These are phyloP conservation scores for Heptranchias perlo DNA, from an alignment of 2,113 vertebrate genomes.

Conservation along the genomic window DNA sequence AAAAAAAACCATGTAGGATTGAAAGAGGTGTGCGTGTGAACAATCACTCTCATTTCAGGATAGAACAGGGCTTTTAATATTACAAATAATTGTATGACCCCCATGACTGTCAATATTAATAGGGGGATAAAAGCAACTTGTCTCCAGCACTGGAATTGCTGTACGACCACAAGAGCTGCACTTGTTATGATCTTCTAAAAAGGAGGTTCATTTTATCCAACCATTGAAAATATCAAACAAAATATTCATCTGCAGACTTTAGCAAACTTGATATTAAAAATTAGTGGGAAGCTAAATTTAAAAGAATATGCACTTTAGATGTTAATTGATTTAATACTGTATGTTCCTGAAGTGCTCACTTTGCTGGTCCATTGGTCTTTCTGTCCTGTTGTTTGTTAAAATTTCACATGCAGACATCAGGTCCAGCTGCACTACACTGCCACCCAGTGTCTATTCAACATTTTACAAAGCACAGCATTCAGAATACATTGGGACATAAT, in stretches of 20 bases:
- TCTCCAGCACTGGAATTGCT: neutral
- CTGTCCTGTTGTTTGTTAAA: neutral
- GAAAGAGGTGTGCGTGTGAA: neutral
- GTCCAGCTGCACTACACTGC: constrained; percentile 16
- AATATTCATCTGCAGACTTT: neutral
- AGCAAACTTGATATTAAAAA: neutral
- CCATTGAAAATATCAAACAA: neutral
- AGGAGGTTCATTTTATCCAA: neutral
- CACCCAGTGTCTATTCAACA: neutral
- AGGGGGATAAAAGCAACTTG: neutral
- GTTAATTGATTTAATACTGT: neutral
- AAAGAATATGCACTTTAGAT: neutral
- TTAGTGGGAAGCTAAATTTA: too few species aligned
- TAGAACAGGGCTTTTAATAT: neutral
- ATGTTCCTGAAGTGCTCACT: neutral
- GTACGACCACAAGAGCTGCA: too few species aligned
- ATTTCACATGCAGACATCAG: neutral
- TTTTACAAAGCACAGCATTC: neutral
- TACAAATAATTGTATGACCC: neutral
- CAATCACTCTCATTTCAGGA: neutral
- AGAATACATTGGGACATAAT: neutral
- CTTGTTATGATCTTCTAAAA: neutral
- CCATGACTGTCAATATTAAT: neutral
- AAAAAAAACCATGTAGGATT: neutral
- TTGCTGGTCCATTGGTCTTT: neutral